Percentiles rank a stretch among this genome's conserved stretches.
Evolutionary conservation across 2,888 invertebrate genomes (phyloP).

Genomic region (Philhelius pedissequus): DNA sequence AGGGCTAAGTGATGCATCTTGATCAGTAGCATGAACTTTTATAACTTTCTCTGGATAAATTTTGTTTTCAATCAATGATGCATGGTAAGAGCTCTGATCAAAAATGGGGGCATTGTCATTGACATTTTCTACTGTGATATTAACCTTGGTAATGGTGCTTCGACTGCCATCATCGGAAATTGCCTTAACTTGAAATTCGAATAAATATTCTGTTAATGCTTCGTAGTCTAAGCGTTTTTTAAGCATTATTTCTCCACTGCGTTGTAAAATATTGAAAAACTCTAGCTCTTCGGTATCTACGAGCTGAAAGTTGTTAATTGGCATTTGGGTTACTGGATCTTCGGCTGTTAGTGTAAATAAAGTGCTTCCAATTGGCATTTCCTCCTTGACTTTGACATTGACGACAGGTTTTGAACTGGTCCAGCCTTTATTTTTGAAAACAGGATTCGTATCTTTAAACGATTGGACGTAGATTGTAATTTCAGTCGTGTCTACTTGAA

Average conservation of each 20-base stretch:
- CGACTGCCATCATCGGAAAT: conserved; percentile 77
- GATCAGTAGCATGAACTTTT: conserved; percentile 85
- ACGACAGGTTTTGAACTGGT: conserved; percentile 85
- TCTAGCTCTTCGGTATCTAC: conserved; percentile 80
- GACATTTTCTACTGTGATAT: conserved; percentile 85
- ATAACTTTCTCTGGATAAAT: conserved; percentile 84
- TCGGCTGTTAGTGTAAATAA: conserved; percentile 85
- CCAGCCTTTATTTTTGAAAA: conserved; percentile 87
- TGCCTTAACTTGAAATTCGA: conserved; percentile 81
- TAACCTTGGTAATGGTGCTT: conserved; percentile 84
- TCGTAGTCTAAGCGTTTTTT: conserved; percentile 89
- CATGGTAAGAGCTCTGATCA: conserved; percentile 84
- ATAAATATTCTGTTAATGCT: conserved; percentile 81
- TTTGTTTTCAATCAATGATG: conserved; percentile 85
- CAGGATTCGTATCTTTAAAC: conserved; percentile 87
- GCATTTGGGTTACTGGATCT: conserved; percentile 84
- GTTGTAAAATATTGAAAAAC: conserved; percentile 82
- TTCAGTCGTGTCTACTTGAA: conserved; percentile 84
- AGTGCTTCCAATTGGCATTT: conserved; percentile 87
- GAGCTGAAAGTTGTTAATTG: conserved; percentile 82
- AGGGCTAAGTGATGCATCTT: conserved; percentile 82
- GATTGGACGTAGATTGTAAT: conserved; percentile 89
- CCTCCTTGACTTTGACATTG: conserved; percentile 85
- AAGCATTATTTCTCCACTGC: conserved; percentile 87
- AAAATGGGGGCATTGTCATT: conserved; percentile 90